Evolutionary conservation across 2,797 vertebrate species (phyloP), one percentile per base, ranked within the genome.

Genomic region (Lindbergichthys nudifrons): DNA sequence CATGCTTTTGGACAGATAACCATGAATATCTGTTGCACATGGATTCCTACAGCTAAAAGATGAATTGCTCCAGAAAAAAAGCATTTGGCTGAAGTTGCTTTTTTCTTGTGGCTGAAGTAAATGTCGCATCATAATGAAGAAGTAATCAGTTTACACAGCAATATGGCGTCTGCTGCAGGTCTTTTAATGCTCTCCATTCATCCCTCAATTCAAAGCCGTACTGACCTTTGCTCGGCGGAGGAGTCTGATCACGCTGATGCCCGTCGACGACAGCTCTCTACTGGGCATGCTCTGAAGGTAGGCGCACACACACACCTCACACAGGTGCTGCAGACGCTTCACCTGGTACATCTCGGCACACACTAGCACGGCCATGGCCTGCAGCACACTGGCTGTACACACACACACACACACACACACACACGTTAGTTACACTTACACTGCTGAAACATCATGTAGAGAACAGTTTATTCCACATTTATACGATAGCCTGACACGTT

Each of bases 271-370:
- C 88, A 99, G 94, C 70, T 99, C 97, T 80, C 98, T 91, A 67
- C 97, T 99, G 4, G 98, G 97, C 98, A 99, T 98, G 90, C 96
- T 97, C 95, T 99, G 98, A 0, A 99, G 96, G 86, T 98, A 97
- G 0, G 96, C 97, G 26, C 97, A 96, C 78, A 99, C 97, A 46
- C 96, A 98, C 19, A 97, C 96, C 84, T 99, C 98, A 50, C 98
- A 99, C 81, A 98, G 96, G 60, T 98, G 97, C 94, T 98, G 97
- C 39, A 99, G 96, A n/a, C 98, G 94, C 62, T 97, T 96, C 64
- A 99, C 97, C 80, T 99, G 98, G 92, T 99, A 99, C 98, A 99
- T 99, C 93, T 99, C 98, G 0, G 98, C 97, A 67, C 97, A 99
- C 82, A 99, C 96, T 77, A 99, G 86, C 85, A 99, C 96, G 4